Conservation (phyloP, 2,113 vertebrate genomes). For the Lonchura striata region DNA sequence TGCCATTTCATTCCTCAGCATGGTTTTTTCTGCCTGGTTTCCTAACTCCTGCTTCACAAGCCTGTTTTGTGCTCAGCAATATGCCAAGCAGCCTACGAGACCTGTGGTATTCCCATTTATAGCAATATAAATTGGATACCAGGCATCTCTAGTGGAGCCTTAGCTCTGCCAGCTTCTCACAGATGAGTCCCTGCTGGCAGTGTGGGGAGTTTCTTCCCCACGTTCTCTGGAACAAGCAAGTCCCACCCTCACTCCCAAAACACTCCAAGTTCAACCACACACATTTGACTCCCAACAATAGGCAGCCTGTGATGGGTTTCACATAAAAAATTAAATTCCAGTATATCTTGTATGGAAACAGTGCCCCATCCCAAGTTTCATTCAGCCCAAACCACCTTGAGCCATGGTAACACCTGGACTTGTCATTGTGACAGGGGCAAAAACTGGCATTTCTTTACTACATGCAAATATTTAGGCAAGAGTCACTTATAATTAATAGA, state of each 20-base stretch:
- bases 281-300: not conserved
- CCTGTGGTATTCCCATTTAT: accelerated
- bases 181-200: not conserved
- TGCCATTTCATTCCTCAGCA: not conserved
- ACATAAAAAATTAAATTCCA: not conserved
- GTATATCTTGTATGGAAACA: not conserved
- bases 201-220: not conserved
- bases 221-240: not conserved
- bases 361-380: accelerated
- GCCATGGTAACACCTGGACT: accelerated
- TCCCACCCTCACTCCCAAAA: not conserved
- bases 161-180: not conserved
- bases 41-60: not conserved
- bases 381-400: not conserved
- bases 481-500: not conserved
- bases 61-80: not conserved
- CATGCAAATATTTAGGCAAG: not conserved
- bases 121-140: not conserved
- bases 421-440: not conserved
- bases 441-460: not conserved
- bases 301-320: not conserved
- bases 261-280: accelerated
- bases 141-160: not conserved
- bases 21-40: not conserved
- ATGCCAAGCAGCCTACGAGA: accelerated